phyloP scores from a whole-genome alignment of 2,113 vertebrate species.

The Xiphophorus hellerii region DNA sequence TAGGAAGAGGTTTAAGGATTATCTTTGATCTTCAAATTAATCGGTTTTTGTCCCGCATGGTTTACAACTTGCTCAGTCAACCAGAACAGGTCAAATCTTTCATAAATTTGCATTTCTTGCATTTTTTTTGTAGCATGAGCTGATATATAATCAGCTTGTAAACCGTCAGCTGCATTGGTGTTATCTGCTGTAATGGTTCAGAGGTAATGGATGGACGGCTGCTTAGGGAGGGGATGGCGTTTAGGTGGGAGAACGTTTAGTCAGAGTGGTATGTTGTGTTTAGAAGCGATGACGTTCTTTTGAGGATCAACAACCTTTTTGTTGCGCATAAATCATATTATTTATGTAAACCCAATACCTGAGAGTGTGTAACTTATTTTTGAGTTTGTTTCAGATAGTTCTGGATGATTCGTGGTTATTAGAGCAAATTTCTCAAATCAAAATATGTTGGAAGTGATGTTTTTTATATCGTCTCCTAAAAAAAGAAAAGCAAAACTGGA shows the following conservation, averaged over 20 bases:
- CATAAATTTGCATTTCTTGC: constrained; percentile 1
- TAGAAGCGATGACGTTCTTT: neutral
- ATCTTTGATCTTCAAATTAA: neutral
- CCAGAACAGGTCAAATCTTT: neutral
- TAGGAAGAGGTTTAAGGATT: neutral
- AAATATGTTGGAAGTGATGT: neutral
- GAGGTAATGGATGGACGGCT: neutral
- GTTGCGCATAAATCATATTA: neutral
- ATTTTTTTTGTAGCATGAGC: neutral
- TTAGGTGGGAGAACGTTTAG: neutral
- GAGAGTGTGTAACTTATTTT: too few species aligned
- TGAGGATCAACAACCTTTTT: neutral
- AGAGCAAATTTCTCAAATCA: neutral
- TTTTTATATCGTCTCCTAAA: neutral
- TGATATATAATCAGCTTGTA: neutral
- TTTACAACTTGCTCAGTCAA: neutral
- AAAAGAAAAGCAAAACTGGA: neutral
- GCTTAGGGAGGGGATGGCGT: neutral
- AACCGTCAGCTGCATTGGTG: neutral
- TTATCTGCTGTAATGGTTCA: neutral
- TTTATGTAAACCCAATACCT: neutral
- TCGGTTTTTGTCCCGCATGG: neutral
- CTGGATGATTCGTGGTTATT: neutral
- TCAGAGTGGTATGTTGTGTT: neutral
- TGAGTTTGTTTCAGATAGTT: neutral